phyloP scores from a whole-genome alignment of 1,140 invertebrate species.

The Drosophila parvula region DNA sequence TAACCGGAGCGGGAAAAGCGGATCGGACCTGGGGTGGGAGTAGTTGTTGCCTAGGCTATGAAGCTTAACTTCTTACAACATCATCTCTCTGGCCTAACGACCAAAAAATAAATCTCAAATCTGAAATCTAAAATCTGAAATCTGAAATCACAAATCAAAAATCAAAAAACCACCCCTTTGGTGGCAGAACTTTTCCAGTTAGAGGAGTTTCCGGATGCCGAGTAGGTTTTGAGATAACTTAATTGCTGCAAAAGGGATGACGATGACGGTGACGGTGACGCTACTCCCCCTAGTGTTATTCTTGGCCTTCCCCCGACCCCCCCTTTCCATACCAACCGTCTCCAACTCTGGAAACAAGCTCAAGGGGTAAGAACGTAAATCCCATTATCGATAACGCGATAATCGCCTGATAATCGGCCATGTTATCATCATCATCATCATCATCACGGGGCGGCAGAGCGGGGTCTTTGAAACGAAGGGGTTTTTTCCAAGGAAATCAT shows the following conservation, averaged over 20 bases:
- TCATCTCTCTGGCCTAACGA: constrained; percentile 19
- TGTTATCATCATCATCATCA: constrained; percentile 56
- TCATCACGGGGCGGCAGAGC: constrained; percentile 9
- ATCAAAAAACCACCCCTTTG: constrained; percentile 7
- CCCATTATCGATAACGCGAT: constrained; percentile 78
- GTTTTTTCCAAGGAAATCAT: constrained; percentile 32
- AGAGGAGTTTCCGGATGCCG: constrained; percentile 31
- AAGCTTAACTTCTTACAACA: constrained; percentile 42
- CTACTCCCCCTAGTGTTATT: constrained; percentile 14
- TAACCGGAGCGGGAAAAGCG: background rate
- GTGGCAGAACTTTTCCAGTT: constrained; percentile 10
- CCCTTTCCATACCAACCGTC: background rate
- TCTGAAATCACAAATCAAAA: constrained; percentile 16
- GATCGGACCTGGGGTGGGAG: background rate
- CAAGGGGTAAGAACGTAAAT: constrained; percentile 69
- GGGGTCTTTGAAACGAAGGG: constrained; percentile 8
- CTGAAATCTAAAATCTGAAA: background rate
- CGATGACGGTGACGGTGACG: background rate
- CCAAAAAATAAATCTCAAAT: constrained; percentile 3
- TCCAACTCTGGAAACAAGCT: background rate
- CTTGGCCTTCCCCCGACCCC: background rate
- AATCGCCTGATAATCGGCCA: constrained; percentile 79
- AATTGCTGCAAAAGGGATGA: constrained; percentile 33
- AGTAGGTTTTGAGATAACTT: constrained; percentile 46
- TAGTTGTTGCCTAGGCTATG: constrained; percentile 31